These are phyloP conservation scores for Meliscaeva auricollis DNA, from an alignment of 2,888 invertebrate genomes.

Conservation along the genomic window DNA sequence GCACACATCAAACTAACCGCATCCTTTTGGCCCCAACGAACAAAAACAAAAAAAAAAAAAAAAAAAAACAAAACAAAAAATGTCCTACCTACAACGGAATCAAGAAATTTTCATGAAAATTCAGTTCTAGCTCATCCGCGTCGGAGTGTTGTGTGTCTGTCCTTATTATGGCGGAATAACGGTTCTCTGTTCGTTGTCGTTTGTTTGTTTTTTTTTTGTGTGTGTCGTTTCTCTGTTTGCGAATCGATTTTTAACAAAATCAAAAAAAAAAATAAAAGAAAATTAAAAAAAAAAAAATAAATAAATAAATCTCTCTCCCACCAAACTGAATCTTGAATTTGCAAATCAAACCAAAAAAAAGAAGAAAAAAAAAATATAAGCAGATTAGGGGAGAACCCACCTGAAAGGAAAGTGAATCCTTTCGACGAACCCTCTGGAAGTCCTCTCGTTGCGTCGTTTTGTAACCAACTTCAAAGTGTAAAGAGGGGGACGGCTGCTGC, in stretches of 20 bases:
- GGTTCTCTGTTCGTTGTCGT: slow-evolving; percentile 41
- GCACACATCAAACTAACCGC: slow-evolving; percentile 30
- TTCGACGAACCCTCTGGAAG: slow-evolving; percentile 6
- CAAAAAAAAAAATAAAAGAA: slow-evolving; percentile 37
- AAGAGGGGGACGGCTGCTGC: not conserved
- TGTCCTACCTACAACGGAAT: slow-evolving; percentile 66
- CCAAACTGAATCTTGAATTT: slow-evolving; percentile 10
- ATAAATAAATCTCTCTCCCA: slow-evolving; percentile 24
- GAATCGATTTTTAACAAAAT: slow-evolving; percentile 79
- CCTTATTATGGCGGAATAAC: slow-evolving; percentile 62
- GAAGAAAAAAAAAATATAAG: slow-evolving; percentile 45
- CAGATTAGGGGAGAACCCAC: slow-evolving; percentile 34
- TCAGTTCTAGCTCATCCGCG: slow-evolving; percentile 84
- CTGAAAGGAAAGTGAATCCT: slow-evolving; percentile 50
- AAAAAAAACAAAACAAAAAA: slow-evolving; percentile 33
- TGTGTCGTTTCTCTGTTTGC: slow-evolving; percentile 69
- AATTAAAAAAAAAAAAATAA: slow-evolving; percentile 73
- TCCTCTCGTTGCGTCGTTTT: not conserved
- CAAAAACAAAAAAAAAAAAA: no score
- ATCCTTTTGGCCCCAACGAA: slow-evolving; percentile 32
- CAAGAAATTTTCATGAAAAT: slow-evolving; percentile 78
- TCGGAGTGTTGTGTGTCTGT: slow-evolving; percentile 81
- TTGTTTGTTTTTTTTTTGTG: slow-evolving; percentile 34
- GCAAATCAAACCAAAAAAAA: slow-evolving; percentile 37
- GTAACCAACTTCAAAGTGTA: not conserved